Percentiles rank a stretch among this genome's conserved stretches.
Evolutionary conservation across 2,113 vertebrate species (phyloP).

Genomic region (Dipodomys stephensi): DNA sequence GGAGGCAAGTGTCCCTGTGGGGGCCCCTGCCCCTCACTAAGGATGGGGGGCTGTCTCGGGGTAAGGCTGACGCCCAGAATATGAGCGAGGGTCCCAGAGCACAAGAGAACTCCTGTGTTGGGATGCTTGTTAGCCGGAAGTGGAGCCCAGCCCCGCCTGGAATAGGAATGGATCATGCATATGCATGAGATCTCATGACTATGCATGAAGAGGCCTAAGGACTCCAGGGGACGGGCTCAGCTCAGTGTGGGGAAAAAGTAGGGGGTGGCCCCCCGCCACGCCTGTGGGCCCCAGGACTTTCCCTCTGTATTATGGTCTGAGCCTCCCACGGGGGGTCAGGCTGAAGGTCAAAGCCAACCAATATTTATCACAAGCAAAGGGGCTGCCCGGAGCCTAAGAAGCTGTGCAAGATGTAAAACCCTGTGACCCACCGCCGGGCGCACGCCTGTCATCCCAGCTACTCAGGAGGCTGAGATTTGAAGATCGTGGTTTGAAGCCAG

Average conservation of each 20-base stretch:
- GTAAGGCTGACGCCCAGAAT: background rate
- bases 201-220: background rate
- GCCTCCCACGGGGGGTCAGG: background rate
- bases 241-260: background rate
- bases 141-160: background rate
- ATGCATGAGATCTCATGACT: conserved; percentile 33
- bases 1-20: too few relatives aligned
- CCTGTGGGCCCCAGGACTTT: too few relatives aligned
- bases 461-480: background rate
- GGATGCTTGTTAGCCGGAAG: background rate
- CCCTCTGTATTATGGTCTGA: too few relatives aligned
- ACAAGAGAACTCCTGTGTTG: background rate
- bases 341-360: conserved; percentile 4
- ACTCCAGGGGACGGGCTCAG: background rate
- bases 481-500: too few relatives aligned
- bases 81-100: background rate
- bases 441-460: too few relatives aligned
- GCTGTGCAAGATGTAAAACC: background rate
- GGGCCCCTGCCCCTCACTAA: too few relatives aligned
- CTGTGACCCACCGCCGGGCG: background rate
- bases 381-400: background rate
- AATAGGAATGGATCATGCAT: conserved; percentile 5
- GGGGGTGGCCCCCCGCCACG: background rate
- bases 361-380: background rate
- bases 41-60: too few relatives aligned